Conservation (phyloP, 2,113 vertebrate genomes). For the Aphelocoma coerulescens region DNA sequence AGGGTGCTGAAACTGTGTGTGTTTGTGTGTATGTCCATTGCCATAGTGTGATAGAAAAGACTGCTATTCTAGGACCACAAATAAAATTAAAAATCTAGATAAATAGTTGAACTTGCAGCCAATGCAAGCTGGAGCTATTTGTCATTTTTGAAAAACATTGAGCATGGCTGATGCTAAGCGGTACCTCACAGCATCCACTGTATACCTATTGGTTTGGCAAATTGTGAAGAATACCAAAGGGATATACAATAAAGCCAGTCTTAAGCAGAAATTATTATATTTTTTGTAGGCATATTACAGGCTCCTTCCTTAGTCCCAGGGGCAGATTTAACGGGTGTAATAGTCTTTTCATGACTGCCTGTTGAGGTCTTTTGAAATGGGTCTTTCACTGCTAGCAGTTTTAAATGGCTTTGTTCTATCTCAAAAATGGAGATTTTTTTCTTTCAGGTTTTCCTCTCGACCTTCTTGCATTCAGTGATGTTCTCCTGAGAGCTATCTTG, state of each 20-base stretch:
- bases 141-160: background rate
- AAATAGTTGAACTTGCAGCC: background rate
- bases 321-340: background rate
- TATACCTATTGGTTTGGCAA: background rate
- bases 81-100: background rate
- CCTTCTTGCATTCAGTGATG: background rate
- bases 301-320: background rate
- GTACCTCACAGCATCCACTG: background rate
- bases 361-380: background rate
- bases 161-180: background rate
- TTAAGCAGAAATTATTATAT: background rate
- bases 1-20: background rate
- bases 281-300: background rate
- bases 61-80: background rate
- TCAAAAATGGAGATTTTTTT: background rate
- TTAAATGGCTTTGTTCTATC: background rate
- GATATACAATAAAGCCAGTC: background rate
- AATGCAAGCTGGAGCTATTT: background rate
- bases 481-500: background rate
- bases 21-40: background rate
- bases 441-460: background rate
- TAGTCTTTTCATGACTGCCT: background rate
- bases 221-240: background rate
- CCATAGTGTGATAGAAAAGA: background rate
- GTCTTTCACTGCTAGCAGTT: background rate